Conservation (phyloP, 2,797 vertebrate species). For the Sciaenops ocellatus region DNA sequence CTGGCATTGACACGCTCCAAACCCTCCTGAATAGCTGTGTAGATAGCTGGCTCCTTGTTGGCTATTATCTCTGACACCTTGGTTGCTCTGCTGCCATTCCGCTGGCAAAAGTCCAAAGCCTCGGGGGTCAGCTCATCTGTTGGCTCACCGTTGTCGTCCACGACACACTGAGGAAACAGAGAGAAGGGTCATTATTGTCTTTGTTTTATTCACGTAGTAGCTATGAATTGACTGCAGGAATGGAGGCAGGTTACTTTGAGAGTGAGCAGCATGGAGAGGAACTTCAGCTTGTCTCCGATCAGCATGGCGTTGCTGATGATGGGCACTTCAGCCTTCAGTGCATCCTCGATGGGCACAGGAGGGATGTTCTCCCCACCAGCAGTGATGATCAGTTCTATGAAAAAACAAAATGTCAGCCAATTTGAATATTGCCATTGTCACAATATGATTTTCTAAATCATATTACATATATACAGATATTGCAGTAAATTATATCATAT, state of each 20-base stretch:
- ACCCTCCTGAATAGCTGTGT: slow-evolving; percentile 84
- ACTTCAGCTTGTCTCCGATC: slow-evolving; percentile 87
- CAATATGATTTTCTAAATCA: too few species aligned
- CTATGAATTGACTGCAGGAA: not conserved
- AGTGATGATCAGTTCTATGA: slow-evolving; percentile 87
- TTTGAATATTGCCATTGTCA: too few species aligned
- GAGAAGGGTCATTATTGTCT: not conserved
- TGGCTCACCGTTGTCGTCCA: slow-evolving; percentile 82
- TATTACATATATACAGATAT: too few species aligned
- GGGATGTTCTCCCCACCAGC: slow-evolving; percentile 88
- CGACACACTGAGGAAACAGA: slow-evolving; percentile 73
- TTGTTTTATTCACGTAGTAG: not conserved
- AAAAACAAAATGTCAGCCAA: not conserved
- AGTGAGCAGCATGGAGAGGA: slow-evolving; percentile 87
- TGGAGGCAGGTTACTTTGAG: slow-evolving; percentile 80
- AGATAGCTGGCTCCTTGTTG: slow-evolving; percentile 81
- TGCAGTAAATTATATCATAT: too few species aligned
- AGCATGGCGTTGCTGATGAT: slow-evolving; percentile 87
- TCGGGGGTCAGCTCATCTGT: slow-evolving; percentile 81
- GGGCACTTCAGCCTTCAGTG: slow-evolving; percentile 79
- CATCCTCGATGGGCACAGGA: slow-evolving; percentile 86
- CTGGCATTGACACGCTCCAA: slow-evolving; percentile 80
- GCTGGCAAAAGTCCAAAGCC: slow-evolving; percentile 75
- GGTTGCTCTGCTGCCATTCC: slow-evolving; percentile 58
- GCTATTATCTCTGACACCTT: slow-evolving; percentile 81